These are phyloP conservation scores for Tetrapedia diversipes DNA, from an alignment of 2,888 invertebrate species.

Conservation along the genomic window DNA sequence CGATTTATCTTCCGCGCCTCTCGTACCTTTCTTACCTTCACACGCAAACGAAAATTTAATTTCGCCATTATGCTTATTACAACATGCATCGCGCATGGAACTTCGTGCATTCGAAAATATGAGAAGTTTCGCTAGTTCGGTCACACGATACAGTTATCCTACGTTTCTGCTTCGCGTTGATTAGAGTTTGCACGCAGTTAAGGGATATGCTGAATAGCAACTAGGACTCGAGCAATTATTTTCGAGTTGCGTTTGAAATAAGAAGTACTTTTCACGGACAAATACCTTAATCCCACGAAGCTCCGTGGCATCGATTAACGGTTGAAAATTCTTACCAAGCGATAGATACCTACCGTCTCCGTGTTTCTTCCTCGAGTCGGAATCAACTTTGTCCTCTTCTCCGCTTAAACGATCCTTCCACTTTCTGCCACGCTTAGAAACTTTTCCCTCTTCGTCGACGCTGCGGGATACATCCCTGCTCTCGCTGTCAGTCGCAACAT, in stretches of 20 bases:
- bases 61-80: constrained; percentile 17
- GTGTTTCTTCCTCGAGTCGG: constrained; percentile 37
- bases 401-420: constrained; percentile 17
- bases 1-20: constrained; percentile 39
- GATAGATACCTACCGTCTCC: constrained; percentile 21
- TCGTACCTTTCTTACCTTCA: constrained; percentile 15
- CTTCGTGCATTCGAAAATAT: not conserved
- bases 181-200: too few species aligned
- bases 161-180: too few species aligned
- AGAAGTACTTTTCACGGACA: too few species aligned
- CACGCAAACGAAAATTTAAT: constrained; percentile 25
- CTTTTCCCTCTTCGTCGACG: constrained; percentile 50
- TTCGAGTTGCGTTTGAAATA: too few species aligned
- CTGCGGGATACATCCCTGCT: constrained; percentile 24
- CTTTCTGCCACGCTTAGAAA: constrained; percentile 33
- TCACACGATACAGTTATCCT: too few species aligned
- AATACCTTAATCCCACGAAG: too few species aligned
- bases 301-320: too few species aligned
- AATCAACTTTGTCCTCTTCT: constrained; percentile 16
- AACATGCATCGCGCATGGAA: not conserved
- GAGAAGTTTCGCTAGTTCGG: not conserved
- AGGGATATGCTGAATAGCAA: too few species aligned
- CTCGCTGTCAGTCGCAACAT: constrained; percentile 38
- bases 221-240: too few species aligned
- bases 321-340: not conserved